phyloP scores from a whole-genome alignment of 2,888 invertebrate species.

The Flexamia atlantica region DNA sequence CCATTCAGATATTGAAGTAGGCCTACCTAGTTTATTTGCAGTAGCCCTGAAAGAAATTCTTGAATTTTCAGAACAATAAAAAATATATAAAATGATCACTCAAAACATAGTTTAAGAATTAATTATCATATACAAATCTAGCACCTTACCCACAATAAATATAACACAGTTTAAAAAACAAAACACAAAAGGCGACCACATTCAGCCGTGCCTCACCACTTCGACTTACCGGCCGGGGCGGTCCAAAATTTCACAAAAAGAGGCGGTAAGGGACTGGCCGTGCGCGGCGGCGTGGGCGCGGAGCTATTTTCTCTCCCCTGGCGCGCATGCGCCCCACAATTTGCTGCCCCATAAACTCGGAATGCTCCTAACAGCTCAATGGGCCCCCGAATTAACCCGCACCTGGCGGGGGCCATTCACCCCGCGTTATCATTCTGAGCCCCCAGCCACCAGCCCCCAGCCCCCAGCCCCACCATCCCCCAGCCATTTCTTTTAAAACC shows the following conservation, averaged over 20 bases:
- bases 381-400: slow-evolving; percentile 43
- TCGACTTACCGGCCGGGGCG: slow-evolving; percentile 18
- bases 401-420: slow-evolving; percentile 24
- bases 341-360: slow-evolving; percentile 43
- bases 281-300: slow-evolving; percentile 11
- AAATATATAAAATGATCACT: too few species aligned
- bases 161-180: too few species aligned
- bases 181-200: background rate
- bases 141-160: too few species aligned
- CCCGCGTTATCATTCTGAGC: background rate
- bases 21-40: too few species aligned
- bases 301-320: background rate
- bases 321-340: slow-evolving; percentile 40
- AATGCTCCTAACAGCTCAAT: slow-evolving; percentile 17
- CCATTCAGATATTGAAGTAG: too few species aligned
- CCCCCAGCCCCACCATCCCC: too few species aligned
- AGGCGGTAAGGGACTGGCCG: background rate
- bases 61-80: too few species aligned
- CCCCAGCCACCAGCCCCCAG: background rate
- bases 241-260: slow-evolving; percentile 42
- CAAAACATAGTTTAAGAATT: too few species aligned
- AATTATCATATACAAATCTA: too few species aligned
- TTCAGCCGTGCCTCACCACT: background rate
- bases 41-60: too few species aligned
- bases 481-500: too few species aligned